phyloP scores from a whole-genome alignment of 2,113 vertebrate species.

The Dipodomys stephensi region DNA sequence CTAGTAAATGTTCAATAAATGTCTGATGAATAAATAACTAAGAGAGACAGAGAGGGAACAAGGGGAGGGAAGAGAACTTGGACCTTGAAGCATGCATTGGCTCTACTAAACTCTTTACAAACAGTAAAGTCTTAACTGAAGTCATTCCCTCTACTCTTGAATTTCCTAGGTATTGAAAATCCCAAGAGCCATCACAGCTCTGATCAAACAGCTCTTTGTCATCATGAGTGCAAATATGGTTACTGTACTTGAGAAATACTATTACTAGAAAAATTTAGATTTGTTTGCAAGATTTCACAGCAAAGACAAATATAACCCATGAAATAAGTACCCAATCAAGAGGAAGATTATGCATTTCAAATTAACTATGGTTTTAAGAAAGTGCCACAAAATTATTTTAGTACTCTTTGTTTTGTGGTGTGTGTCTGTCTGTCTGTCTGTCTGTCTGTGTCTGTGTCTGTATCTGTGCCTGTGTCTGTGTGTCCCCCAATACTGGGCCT shows the following conservation, averaged over 20 bases:
- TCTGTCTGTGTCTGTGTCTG: too few species aligned
- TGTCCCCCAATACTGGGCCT: too few species aligned
- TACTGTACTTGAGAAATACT: not conserved
- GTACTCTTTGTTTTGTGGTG: too few species aligned
- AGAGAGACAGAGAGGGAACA: not conserved
- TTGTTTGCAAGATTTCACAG: conserved; percentile 46
- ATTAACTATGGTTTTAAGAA: conserved; percentile 41
- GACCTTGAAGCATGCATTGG: not conserved
- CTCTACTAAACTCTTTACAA: not conserved
- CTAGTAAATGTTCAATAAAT: conserved; percentile 33
- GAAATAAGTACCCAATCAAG: conserved; percentile 32
- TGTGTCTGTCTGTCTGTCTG: too few species aligned
- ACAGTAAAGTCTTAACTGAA: not conserved
- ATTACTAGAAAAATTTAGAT: conserved; percentile 5
- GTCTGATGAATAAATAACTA: conserved; percentile 11
- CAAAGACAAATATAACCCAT: conserved; percentile 18
- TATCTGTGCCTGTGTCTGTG: too few species aligned
- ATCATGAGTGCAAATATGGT: not conserved
- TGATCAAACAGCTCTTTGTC: conserved; percentile 32
- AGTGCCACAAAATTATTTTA: not conserved
- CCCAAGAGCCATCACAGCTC: not conserved
- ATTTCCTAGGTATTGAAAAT: conserved; percentile 29
- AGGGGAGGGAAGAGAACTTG: not conserved
- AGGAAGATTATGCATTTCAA: not conserved
- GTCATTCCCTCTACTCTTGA: not conserved